Conservation (phyloP, 2,113 vertebrate genomes). For the Pomatorhinus ruficollis region DNA sequence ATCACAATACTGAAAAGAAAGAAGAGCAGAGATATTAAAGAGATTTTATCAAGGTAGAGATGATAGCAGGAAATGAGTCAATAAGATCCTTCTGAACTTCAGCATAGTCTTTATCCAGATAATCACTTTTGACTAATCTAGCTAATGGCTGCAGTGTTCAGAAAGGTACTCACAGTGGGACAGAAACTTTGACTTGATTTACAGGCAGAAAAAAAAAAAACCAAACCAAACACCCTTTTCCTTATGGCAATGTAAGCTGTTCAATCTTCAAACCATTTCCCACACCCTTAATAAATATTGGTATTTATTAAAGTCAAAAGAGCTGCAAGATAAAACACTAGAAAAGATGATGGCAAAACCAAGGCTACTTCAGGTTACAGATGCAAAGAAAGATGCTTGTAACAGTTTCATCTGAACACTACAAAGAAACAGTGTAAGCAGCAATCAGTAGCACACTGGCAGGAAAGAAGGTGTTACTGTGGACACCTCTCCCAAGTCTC, state of each 20-base stretch:
- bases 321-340: background rate
- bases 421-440: background rate
- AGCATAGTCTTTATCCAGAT: background rate
- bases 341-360: background rate
- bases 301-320: background rate
- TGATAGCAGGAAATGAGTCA: background rate
- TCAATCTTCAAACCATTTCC: background rate
- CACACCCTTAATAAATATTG: background rate
- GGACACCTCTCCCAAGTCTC: background rate
- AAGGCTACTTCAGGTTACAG: background rate
- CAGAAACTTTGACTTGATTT: background rate
- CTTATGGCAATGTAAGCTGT: background rate
- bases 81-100: background rate
- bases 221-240: background rate
- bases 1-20: background rate
- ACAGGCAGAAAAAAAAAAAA: background rate
- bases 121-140: background rate
- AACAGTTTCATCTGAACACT: background rate
- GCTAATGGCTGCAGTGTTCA: background rate
- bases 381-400: background rate
- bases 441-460: background rate
- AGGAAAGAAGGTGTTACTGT: background rate
- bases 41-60: background rate
- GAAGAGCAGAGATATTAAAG: background rate
- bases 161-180: background rate